Evolutionary conservation across 2,888 invertebrate species (phyloP).

Genomic region (Brachyopa scutellaris): DNA sequence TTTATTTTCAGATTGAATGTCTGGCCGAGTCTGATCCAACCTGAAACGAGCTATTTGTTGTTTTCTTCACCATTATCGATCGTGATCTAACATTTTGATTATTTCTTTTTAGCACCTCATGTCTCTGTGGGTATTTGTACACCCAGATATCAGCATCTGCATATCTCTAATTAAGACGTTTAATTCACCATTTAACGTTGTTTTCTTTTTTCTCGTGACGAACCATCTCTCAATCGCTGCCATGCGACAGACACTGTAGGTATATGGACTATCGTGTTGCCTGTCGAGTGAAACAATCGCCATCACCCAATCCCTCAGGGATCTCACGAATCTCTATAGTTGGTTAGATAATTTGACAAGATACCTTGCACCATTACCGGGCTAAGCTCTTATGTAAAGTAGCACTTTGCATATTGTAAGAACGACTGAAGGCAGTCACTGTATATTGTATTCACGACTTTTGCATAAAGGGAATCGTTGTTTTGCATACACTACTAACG

Average conservation of each 20-base stretch:
- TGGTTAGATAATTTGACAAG: constrained; percentile 62
- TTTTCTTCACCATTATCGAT: too few relatives aligned
- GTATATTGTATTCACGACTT: constrained; percentile 26
- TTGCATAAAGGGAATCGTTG: constrained; percentile 13
- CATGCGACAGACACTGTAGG: neutral
- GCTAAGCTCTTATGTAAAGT: neutral
- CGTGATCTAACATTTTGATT: too few relatives aligned
- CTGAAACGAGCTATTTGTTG: too few relatives aligned
- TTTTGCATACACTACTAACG: constrained; percentile 4
- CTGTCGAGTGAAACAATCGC: constrained; percentile 25
- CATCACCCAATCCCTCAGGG: constrained; percentile 55
- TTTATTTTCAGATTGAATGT: too few relatives aligned
- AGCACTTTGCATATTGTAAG: constrained; percentile 13
- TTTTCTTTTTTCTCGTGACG: constrained; percentile 43
- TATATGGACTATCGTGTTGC: too few relatives aligned
- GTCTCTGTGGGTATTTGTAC: too few relatives aligned
- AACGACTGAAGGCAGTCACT: neutral
- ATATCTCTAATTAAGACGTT: constrained; percentile 65
- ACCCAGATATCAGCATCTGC: constrained; percentile 25
- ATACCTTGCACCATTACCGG: constrained; percentile 45
- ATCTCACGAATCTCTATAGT: constrained; percentile 56
- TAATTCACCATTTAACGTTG: constrained; percentile 53
- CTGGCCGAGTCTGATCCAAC: too few relatives aligned
- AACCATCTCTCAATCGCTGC: neutral
- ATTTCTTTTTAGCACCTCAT: too few relatives aligned